Percentiles rank a stretch among this genome's conserved stretches.
Evolutionary conservation across 2,113 vertebrate species (phyloP).

Genomic region (Nothocercus julius): DNA sequence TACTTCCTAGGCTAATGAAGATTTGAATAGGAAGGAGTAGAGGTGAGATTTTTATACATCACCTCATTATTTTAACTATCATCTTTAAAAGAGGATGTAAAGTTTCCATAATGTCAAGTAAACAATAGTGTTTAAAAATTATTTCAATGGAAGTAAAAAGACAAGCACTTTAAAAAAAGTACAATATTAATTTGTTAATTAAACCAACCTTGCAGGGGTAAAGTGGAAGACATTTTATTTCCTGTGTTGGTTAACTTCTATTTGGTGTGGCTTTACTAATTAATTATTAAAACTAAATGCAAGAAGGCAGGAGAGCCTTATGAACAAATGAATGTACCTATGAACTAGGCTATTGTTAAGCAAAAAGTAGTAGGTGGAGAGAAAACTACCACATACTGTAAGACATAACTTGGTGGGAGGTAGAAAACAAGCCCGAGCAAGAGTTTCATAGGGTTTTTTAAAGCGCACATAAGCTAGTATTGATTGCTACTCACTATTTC

Average conservation of each 20-base stretch:
- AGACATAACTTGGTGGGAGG: not conserved
- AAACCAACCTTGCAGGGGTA: not conserved
- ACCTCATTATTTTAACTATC: not conserved
- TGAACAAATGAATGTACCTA: conserved; percentile 8
- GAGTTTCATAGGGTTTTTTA: not conserved
- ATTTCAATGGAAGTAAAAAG: not conserved
- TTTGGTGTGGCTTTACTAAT: not conserved
- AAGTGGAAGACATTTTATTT: not conserved
- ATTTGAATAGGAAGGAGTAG: not conserved
- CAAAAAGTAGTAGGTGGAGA: not conserved
- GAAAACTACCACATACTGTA: not conserved
- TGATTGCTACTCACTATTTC: not conserved
- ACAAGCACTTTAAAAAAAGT: not conserved
- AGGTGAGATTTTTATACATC: not conserved
- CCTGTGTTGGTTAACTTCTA: not conserved
- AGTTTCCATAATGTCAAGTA: not conserved
- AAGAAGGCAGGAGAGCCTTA: not conserved
- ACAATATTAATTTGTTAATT: not conserved
- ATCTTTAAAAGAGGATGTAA: conserved; percentile 6
- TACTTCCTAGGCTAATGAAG: not conserved
- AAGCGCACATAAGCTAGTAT: conserved; percentile 2
- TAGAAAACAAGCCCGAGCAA: fast-evolving
- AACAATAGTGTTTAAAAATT: not conserved
- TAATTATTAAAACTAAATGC: not conserved
- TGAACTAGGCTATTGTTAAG: not conserved